These are phyloP conservation scores for Chymomyza fuscimana DNA, from an alignment of 2,888 invertebrate genomes.

Conservation along the genomic window DNA sequence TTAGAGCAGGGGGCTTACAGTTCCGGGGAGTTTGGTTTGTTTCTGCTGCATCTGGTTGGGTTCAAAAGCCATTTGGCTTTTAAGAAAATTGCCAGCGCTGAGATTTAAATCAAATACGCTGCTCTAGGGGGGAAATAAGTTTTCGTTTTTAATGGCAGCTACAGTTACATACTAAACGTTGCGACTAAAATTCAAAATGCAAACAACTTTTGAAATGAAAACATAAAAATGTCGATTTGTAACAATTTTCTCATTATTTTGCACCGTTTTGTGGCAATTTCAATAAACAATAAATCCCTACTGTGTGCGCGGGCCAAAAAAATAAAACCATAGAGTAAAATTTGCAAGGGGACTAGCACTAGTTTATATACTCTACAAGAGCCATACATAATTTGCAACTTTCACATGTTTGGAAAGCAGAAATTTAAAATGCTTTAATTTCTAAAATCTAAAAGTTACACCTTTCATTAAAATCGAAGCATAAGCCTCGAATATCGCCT, in stretches of 20 bases:
- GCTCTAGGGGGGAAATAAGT: background rate
- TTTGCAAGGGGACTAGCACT: background rate
- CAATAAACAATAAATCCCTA: conserved; percentile 79
- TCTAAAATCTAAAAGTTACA: too few relatives aligned
- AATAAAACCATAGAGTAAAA: background rate
- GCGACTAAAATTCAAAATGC: conserved; percentile 46
- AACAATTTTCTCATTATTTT: conserved; percentile 73
- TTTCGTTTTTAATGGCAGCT: conserved; percentile 49
- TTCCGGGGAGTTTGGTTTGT: conserved; percentile 1
- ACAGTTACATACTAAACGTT: conserved; percentile 55
- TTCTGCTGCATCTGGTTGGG: background rate
- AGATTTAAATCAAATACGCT: conserved; percentile 3
- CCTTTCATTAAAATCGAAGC: too few relatives aligned
- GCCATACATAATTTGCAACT: background rate
- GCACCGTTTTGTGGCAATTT: conserved; percentile 76
- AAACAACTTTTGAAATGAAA: conserved; percentile 75
- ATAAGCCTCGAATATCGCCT: too few relatives aligned
- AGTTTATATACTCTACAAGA: background rate
- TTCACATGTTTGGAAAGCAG: too few relatives aligned
- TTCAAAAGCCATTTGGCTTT: conserved; percentile 22
- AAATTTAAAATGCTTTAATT: too few relatives aligned
- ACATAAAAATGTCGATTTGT: conserved; percentile 75
- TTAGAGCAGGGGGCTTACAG: background rate
- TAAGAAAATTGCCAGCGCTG: conserved; percentile 14
- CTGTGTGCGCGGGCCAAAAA: conserved; percentile 26